These are phyloP conservation scores for Glaucidium brasilianum DNA, from an alignment of 2,113 vertebrate genomes.

Conservation along the genomic window DNA sequence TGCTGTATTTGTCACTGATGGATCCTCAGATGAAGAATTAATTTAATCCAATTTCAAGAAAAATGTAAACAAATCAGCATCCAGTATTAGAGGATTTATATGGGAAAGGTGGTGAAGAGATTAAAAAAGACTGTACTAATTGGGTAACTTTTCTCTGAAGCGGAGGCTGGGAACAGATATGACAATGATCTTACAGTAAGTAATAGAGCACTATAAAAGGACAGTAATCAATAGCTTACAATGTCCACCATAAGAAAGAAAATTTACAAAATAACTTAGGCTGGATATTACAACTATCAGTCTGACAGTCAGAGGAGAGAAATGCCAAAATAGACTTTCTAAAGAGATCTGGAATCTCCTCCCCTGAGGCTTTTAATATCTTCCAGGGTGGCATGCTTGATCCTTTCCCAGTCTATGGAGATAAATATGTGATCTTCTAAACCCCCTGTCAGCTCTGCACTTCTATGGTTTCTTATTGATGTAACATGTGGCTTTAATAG, in stretches of 20 bases:
- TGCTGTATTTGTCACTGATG: neutral
- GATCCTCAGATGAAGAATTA: neutral
- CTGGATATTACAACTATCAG: neutral
- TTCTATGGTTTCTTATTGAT: slow-evolving; percentile 18
- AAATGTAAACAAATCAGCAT: neutral
- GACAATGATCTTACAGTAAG: neutral
- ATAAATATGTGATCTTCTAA: neutral
- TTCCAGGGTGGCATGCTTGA: slow-evolving; percentile 41
- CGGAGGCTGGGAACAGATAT: neutral
- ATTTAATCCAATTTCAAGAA: neutral
- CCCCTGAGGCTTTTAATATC: neutral
- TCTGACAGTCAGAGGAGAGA: neutral
- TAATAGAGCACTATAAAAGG: neutral
- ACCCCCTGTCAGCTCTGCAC: neutral
- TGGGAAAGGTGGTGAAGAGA: neutral
- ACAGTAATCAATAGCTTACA: neutral
- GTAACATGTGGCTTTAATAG: slow-evolving; percentile 59
- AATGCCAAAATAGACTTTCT: neutral
- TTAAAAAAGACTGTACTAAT: neutral
- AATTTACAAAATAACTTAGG: neutral
- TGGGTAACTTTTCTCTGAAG: neutral
- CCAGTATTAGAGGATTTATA: neutral
- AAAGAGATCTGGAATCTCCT: slow-evolving; percentile 14
- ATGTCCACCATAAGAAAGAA: neutral
- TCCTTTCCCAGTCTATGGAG: neutral